phyloP scores from a whole-genome alignment of 2,888 invertebrate genomes.

The Tetragnatha montana region DNA sequence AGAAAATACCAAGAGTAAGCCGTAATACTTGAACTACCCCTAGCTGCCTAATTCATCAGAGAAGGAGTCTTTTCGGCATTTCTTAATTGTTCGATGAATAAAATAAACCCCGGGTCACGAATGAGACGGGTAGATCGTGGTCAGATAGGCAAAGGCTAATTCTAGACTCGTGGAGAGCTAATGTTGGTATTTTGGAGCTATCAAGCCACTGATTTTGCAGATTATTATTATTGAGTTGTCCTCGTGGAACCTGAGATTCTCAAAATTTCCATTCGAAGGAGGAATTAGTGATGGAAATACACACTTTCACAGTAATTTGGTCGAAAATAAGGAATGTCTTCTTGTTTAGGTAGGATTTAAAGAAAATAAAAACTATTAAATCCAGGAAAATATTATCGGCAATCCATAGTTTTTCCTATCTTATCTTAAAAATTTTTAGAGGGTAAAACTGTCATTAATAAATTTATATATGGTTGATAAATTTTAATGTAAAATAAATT shows the following conservation, averaged over 20 bases:
- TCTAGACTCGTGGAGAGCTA: constrained; percentile 22
- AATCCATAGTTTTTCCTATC: too few species aligned
- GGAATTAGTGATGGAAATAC: background rate
- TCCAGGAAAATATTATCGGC: too few species aligned
- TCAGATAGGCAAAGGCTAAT: constrained; percentile 32
- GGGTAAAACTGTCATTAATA: too few species aligned
- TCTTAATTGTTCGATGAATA: constrained; percentile 7
- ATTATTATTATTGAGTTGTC: constrained; percentile 38
- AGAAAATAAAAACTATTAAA: too few species aligned
- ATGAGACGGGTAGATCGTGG: constrained; percentile 43
- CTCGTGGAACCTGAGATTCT: constrained; percentile 4
- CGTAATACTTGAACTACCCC: too few species aligned
- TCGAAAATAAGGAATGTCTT: background rate
- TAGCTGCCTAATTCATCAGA: too few species aligned
- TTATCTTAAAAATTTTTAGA: too few species aligned
- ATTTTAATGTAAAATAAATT: too few species aligned
- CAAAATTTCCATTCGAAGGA: background rate
- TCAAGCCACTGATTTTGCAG: constrained; percentile 6
- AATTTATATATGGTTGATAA: too few species aligned
- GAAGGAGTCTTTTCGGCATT: too few species aligned
- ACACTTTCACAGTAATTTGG: background rate
- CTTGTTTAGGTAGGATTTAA: too few species aligned
- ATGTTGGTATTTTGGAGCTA: constrained; percentile 18
- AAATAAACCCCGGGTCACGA: constrained; percentile 38
- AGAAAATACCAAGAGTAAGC: too few species aligned